These are phyloP conservation scores for Tanypteryx hageni DNA, from an alignment of 2,888 invertebrate genomes.

Conservation along the genomic window DNA sequence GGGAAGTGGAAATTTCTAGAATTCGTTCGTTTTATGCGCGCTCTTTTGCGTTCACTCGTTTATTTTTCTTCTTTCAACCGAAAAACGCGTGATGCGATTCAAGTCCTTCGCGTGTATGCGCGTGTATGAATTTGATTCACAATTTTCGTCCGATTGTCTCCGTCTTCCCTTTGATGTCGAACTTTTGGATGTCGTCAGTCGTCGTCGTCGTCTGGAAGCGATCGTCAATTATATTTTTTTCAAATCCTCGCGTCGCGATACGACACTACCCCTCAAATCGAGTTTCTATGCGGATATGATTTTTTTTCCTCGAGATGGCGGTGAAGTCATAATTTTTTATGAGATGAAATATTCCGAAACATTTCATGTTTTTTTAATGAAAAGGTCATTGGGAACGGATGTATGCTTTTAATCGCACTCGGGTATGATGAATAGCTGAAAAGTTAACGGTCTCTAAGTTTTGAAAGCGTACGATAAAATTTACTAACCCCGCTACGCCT, in stretches of 20 bases:
- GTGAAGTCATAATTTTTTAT: background rate
- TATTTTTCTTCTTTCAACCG: background rate
- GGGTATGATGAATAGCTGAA: background rate
- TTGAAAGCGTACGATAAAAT: background rate
- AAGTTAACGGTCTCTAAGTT: background rate
- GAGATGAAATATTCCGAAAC: background rate
- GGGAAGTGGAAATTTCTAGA: slow-evolving; percentile 28
- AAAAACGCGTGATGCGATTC: slow-evolving; percentile 44
- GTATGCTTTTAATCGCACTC: background rate
- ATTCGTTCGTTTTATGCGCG: slow-evolving; percentile 15
- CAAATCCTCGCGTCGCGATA: background rate
- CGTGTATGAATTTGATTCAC: slow-evolving; percentile 24
- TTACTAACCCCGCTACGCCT: too few relatives aligned
- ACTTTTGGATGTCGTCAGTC: background rate
- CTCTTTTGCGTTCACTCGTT: background rate
- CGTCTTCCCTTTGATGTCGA: background rate
- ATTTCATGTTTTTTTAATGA: background rate
- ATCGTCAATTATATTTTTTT: background rate
- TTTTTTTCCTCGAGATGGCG: background rate
- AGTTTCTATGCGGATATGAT: background rate
- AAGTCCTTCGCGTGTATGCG: slow-evolving; percentile 5
- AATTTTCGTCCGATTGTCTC: slow-evolving; percentile 1
- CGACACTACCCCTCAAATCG: background rate
- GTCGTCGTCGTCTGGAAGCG: background rate
- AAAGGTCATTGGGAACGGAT: background rate